These are phyloP conservation scores for Tuberolachnus salignus DNA, from an alignment of 2,888 invertebrate genomes.

Conservation along the genomic window DNA sequence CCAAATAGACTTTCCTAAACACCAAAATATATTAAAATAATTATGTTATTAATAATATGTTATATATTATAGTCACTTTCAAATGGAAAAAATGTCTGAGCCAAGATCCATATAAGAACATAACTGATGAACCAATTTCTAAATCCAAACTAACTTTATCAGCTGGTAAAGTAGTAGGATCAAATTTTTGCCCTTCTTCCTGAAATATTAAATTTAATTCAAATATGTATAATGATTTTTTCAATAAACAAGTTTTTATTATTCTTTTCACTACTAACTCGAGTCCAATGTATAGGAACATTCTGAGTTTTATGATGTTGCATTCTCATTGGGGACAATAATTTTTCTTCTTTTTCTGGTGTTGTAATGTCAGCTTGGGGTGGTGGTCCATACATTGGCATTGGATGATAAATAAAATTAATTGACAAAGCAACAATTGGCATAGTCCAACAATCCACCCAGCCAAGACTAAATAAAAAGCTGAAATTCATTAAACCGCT, in stretches of 20 bases:
- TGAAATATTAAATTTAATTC: constrained; percentile 35
- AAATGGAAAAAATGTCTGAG: constrained; percentile 87
- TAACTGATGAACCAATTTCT: constrained; percentile 91
- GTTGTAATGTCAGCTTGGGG: constrained; percentile 92
- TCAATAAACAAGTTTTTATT: neutral
- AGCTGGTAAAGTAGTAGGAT: constrained; percentile 81
- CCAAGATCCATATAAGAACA: constrained; percentile 90
- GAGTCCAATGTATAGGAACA: constrained; percentile 69
- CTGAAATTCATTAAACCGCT: neutral
- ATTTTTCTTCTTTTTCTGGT: constrained; percentile 91
- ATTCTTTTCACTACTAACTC: constrained; percentile 57
- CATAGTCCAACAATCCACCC: constrained; percentile 97
- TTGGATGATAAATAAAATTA: constrained; percentile 89
- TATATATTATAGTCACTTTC: constrained; percentile 66
- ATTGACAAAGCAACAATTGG: constrained; percentile 92
- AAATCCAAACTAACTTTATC: constrained; percentile 91
- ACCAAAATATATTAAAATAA: neutral
- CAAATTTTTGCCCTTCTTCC: constrained; percentile 75
- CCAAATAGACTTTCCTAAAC: constrained; percentile 92
- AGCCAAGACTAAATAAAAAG: constrained; percentile 67
- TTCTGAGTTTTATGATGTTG: constrained; percentile 78
- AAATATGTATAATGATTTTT: constrained; percentile 4
- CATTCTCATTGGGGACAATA: constrained; percentile 89
- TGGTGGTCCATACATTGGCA: constrained; percentile 84
- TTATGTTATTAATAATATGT: neutral